Base-by-base conservation (phyloP, 64 coral and sea anemone genomes). In the Pocillopora verrucosa region DNA sequence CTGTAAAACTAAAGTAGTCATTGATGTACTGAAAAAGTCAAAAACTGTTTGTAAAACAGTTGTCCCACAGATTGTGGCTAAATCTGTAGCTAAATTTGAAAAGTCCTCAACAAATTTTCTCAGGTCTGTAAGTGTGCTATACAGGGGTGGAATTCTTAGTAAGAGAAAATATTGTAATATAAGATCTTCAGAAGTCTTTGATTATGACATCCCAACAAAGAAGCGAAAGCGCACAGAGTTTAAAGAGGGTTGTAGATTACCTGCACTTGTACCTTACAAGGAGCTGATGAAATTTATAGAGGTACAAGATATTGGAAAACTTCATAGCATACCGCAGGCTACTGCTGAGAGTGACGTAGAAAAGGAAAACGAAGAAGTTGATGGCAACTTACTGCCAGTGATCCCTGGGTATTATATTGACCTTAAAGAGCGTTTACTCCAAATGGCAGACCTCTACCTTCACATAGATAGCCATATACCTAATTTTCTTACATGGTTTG, bases 401-500 rank as follows among this genome's bases (percentile, higher is more conserved):
- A 72, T 87, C 16, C 34, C 86, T 7, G 72, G 68, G 58, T 41
- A 87, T 87, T 87, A 30, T 74, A 87, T 74, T 87, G 75, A 79
- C 76, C 65, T 89, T 16, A 19, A 89, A 80, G 87, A 89, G 61
- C 74, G 59, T 65, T 86, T 92, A 61, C 69, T 92, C n/a, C 83
- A 92, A 76, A 86, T 87, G 60, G 90, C 82, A 74, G 77, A 93
- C 16, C 75, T 93, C 61, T 93, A 93, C 82, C 79, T 88, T 74
- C 64, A 80, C 74, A 92, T 88, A 80, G 91, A 78, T 20, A 92
- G 75, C 67, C 67, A 87, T 72, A 88, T 78, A 65, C 85, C 91
- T 80, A 91, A 91, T 76, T 92, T 92, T 80, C 84, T 80, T 26
- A 92, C 67, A 62, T 92, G 91, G 91, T 94, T 90, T 84, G 87